Evolutionary conservation across 2,888 invertebrate species (phyloP).

Genomic region (Nasonia oneida): DNA sequence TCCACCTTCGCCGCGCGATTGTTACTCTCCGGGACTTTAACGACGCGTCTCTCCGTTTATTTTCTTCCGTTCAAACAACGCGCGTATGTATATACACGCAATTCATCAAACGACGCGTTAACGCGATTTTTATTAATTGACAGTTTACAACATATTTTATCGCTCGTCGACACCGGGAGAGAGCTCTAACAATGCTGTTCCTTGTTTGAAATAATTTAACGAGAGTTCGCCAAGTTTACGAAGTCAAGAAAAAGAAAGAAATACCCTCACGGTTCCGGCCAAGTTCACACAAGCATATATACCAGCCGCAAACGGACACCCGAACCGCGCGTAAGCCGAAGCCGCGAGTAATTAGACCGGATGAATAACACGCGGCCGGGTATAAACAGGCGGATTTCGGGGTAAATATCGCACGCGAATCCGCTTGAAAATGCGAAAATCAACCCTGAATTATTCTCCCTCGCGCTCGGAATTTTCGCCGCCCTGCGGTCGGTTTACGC

Average conservation of each 20-base stretch:
- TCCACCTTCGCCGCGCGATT: conserved; percentile 48
- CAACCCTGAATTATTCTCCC: conserved; percentile 50
- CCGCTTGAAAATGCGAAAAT: conserved; percentile 48
- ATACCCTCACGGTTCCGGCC: not conserved
- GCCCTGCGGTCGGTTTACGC: conserved; percentile 65
- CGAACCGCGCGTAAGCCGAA: not conserved
- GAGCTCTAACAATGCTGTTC: not conserved
- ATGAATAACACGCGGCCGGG: conserved; percentile 15
- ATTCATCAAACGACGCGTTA: conserved; percentile 46
- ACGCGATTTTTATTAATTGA: conserved; percentile 55
- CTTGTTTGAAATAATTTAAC: not conserved
- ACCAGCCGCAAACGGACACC: not conserved
- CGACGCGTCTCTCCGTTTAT: conserved; percentile 53
- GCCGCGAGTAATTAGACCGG: conserved; percentile 23
- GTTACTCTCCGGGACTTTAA: conserved; percentile 53
- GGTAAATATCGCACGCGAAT: conserved; percentile 46
- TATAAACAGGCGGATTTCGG: conserved; percentile 33
- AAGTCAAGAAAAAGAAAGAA: not conserved
- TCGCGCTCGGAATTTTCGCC: conserved; percentile 65
- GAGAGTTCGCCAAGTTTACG: not conserved
- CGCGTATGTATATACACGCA: not conserved
- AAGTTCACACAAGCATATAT: not conserved
- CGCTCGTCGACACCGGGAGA: not conserved
- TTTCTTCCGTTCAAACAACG: conserved; percentile 31
- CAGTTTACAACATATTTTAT: conserved; percentile 49